Base-by-base conservation (phyloP, 1,140 invertebrate genomes). In the Hermatobates lingyangjiaoensis region DNA sequence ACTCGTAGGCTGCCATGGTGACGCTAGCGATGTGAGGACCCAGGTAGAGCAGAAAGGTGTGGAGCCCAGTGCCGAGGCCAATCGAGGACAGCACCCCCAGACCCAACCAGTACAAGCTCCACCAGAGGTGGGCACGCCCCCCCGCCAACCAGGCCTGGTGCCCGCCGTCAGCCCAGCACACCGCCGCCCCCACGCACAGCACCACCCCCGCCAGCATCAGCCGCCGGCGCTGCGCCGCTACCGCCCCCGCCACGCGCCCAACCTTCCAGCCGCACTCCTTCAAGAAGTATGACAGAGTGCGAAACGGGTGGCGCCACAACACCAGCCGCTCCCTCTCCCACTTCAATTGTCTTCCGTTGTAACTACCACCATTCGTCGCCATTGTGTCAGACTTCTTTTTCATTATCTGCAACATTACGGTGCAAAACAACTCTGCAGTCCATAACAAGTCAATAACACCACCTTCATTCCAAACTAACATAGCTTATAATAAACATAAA, bases 1-100 rank as follows among this genome's bases (percentile, higher is more conserved):
- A 99, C 68, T 98, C 93, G 67, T 95, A 96, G 0, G 92, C 96
- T 39, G 96, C 95, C 61, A 98, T 71, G 5, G 95, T 98, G n/a
- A 99, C 95, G 50, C 83, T 74, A 27, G 85, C 85, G 67, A 91
- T 88, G 59, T 87, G 82, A 21, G 89, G 88, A 21, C 94, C 93
- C 58, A 98, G 69, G 67, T 98, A 99, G 30, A 99, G 71, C 14
- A 99, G 72, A 72, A 99, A 99, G 48, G 95, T 99, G 66, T 99
- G 96, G 24, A 98, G 75, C 4, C 95, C 96, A 0, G 93, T 97
- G 14, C 96, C 96, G 27, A 99, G 72, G 1, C 96, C 95, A 44
- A 98, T 90, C 10, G 92, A 97, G 23, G 93, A 97, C 47, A 98
- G 74, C 20, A 98, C 81, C 27, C 95, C 95, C 45, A 98, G 74